A percentile compares a stretch with the other conserved stretches of the same genome.
These are phyloP conservation scores for Rhinogobio ventralis DNA, from an alignment of 2,797 vertebrate genomes.

Conservation along the genomic window DNA sequence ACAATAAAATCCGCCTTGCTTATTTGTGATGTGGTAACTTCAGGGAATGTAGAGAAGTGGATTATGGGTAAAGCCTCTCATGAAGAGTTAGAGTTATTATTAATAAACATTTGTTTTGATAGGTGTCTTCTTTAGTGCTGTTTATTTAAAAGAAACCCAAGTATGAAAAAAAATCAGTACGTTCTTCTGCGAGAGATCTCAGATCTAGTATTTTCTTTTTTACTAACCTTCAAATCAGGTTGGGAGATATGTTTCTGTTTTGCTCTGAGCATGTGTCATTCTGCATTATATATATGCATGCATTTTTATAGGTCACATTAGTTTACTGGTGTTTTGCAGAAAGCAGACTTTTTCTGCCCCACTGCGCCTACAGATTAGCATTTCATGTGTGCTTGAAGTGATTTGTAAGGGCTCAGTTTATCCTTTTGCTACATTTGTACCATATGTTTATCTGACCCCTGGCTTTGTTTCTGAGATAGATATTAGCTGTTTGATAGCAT, in stretches of 20 bases:
- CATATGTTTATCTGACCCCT: not conserved
- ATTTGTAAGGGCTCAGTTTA: constrained; percentile 5
- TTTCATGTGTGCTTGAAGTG: not conserved
- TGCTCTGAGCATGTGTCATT: not conserved
- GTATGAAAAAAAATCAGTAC: not conserved
- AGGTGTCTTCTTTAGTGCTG: constrained; percentile 6
- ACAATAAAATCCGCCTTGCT: not conserved
- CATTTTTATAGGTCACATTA: constrained; percentile 21
- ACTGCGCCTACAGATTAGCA: not conserved
- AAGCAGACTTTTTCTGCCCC: not conserved
- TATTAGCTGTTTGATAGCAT: constrained; percentile 24
- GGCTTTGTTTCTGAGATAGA: constrained; percentile 16
- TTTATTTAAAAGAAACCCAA: not conserved
- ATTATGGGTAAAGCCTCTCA: constrained; percentile 24
- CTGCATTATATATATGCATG: not conserved
- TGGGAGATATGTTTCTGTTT: not conserved
- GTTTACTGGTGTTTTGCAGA: not conserved
- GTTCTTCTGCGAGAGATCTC: not conserved
- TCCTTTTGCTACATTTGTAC: not conserved
- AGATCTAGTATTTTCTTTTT: not conserved
- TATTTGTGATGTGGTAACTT: not conserved
- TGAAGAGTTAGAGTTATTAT: constrained; percentile 21
- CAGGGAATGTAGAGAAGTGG: not conserved
- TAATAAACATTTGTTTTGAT: constrained; percentile 36
- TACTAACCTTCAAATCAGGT: not conserved